Conservation (phyloP, 37 sponge, comb jelly and placozoan species). For the Halisarca cf. caerulea region DNA sequence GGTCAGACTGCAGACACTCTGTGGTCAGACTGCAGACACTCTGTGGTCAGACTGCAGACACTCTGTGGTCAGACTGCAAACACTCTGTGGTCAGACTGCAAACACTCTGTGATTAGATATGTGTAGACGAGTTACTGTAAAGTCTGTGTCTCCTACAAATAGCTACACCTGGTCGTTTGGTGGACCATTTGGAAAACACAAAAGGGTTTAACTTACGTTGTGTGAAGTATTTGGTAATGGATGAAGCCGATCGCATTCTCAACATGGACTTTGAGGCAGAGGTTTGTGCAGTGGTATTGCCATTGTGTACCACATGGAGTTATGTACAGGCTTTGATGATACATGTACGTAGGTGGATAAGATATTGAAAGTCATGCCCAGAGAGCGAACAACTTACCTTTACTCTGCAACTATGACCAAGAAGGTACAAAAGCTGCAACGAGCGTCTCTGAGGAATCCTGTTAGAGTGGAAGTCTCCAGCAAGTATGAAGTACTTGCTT, state of each 20-base stretch:
- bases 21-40: no score
- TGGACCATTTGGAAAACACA: constrained; percentile 98
- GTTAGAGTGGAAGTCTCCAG: constrained; percentile 96
- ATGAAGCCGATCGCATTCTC: constrained; percentile 97
- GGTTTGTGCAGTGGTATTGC: constrained; percentile 30
- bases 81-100: no score
- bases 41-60: no score
- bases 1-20: no score
- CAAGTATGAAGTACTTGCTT: constrained; percentile 59
- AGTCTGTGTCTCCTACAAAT: neutral
- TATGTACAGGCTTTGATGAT: no score
- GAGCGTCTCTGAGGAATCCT: constrained; percentile 93
- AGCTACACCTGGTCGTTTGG: constrained; percentile 97
- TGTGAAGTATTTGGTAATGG: constrained; percentile 93
- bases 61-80: no score
- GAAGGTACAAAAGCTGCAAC: constrained; percentile 96
- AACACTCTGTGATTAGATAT: no score
- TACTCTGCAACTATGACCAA: constrained; percentile 99
- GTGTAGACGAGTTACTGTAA: no score
- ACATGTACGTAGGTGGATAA: constrained; percentile 75
- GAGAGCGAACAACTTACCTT: constrained; percentile 88
- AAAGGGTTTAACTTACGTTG: constrained; percentile 93
- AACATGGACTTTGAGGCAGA: constrained; percentile 99
- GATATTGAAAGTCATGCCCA: constrained; percentile 89
- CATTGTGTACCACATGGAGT: neutral